These are phyloP conservation scores for Cynocephalus volans DNA, from an alignment of 2,113 vertebrate species.

Conservation along the genomic window DNA sequence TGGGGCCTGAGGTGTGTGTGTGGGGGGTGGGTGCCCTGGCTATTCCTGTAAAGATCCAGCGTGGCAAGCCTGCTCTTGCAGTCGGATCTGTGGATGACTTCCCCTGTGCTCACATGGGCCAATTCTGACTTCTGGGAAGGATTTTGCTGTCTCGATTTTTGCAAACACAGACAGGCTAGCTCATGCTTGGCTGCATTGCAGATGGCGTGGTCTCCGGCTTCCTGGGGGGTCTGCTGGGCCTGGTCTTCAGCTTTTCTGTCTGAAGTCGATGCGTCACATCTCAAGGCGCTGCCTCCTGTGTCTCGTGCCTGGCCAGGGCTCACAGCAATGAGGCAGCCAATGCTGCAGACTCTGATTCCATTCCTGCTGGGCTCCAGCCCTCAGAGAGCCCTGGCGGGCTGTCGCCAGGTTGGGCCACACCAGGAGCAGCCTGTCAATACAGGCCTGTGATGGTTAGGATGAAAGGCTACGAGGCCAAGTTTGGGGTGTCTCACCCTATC, in stretches of 20 bases:
- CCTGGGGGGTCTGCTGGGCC: background rate
- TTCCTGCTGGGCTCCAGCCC: background rate
- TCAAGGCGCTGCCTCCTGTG: background rate
- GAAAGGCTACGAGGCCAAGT: background rate
- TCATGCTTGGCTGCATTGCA: background rate
- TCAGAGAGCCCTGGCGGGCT: background rate
- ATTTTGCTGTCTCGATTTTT: background rate
- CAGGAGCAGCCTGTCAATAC: accelerated
- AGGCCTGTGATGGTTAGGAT: too few relatives aligned
- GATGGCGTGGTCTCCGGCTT: background rate
- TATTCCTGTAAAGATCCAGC: background rate
- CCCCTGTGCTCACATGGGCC: accelerated
- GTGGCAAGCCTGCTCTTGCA: background rate
- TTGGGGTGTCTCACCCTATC: background rate
- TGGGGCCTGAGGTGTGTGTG: background rate
- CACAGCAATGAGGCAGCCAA: accelerated
- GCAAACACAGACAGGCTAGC: conserved; percentile 25
- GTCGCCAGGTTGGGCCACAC: accelerated
- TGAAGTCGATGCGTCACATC: background rate
- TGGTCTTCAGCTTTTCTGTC: background rate
- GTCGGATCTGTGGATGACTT: background rate
- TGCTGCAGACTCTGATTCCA: background rate
- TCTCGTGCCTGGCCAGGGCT: background rate
- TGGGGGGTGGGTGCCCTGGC: background rate
- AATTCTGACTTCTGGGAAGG: conserved; percentile 38